phyloP scores from a whole-genome alignment of 2,797 vertebrate genomes.

The Sebastes oblongus region DNA sequence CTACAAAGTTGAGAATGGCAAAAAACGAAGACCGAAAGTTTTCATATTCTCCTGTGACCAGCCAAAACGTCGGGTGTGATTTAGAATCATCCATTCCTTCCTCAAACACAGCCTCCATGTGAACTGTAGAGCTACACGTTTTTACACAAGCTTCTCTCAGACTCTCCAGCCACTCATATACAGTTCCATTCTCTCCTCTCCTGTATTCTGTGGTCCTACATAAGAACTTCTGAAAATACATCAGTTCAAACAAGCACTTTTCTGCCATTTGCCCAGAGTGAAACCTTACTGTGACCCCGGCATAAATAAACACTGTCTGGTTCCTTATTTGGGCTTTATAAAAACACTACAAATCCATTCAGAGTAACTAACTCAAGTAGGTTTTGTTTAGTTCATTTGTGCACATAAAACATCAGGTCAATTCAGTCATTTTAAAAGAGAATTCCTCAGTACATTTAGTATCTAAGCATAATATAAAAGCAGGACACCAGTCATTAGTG shows the following conservation, averaged over 20 bases:
- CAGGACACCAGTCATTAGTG: background rate
- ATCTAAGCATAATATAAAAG: background rate
- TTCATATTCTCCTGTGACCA: background rate
- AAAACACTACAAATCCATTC: too few species aligned
- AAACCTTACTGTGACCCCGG: background rate
- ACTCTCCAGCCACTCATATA: too few species aligned
- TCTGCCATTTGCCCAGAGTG: background rate
- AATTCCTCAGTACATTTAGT: background rate
- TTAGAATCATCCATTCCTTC: background rate
- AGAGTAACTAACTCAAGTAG: background rate
- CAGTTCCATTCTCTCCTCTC: background rate
- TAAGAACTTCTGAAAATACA: background rate
- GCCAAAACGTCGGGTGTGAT: background rate
- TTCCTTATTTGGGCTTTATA: too few species aligned
- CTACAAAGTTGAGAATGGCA: background rate
- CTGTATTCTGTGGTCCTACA: background rate
- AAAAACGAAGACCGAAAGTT: too few species aligned
- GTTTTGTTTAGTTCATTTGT: background rate
- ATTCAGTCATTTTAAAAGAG: too few species aligned
- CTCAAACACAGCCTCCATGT: background rate
- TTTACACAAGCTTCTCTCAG: too few species aligned
- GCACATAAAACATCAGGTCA: background rate
- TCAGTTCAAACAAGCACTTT: background rate
- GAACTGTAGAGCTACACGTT: background rate
- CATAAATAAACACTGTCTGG: background rate